Base-by-base conservation (phyloP, 2,888 invertebrate genomes). In the Caenorhabditis sp. region DNA sequence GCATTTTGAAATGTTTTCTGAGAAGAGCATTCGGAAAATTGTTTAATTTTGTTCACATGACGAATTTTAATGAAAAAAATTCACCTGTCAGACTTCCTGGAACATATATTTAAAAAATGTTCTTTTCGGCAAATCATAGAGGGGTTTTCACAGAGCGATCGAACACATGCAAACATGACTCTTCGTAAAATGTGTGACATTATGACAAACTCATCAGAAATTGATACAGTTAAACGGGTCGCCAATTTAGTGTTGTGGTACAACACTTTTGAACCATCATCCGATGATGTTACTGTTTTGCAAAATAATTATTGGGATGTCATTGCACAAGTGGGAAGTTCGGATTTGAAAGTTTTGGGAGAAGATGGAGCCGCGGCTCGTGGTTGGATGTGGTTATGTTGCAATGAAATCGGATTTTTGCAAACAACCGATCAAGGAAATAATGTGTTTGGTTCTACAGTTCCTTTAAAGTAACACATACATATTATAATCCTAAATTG, bases 361-460 rank as follows among this genome's bases (percentile, higher is more conserved):
- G 51, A 53, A 27, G 71, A 72, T 51, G 76, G 76, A 58, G 78
- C 66, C 0, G 69, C 78, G n/a, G 67, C 69, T 19, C 62, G 75
- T 21, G 79, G 82, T n/a, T 82, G 82, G 82, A 80, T 79, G 80
- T 82, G 82, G 84, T 58, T 84, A 55, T 82, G 82, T 65, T 84
- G 84, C 64, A 84, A 84, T 55, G 84, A 83, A 53, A 73, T 83
- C n/a, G 84, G 84, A 1, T 83, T 76, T 61, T 31, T 83, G 36
- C 84, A 84, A 73, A 83, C 83, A 0, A 84, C 84, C 0, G 78
- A 81, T 54, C 75, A 74, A 21, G 81, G 81, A 61, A 70, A 68
- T 14, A 78, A 77, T 53, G 72, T 82, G 23, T 84, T 84, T 58
- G 81, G 81, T 58, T 63, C 73, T 10, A 75, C 74, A 10, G 76